phyloP scores from a whole-genome alignment of 2,797 vertebrate genomes.

The Siniperca undulata region DNA sequence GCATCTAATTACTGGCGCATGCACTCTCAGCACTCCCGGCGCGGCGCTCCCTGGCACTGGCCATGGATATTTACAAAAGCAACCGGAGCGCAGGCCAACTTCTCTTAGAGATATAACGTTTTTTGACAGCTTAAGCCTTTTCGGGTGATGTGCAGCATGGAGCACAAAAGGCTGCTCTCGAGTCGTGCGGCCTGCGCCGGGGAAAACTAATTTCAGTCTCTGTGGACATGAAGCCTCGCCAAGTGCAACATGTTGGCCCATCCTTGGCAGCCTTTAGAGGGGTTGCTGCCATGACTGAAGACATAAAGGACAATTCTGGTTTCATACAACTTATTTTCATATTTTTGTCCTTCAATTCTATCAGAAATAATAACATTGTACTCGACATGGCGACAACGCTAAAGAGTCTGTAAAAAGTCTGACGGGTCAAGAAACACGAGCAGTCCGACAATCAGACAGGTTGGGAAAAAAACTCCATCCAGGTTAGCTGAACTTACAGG shows the following conservation, averaged over 20 bases:
- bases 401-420: too few species aligned
- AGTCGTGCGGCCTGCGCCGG: background rate
- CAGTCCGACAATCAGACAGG: background rate
- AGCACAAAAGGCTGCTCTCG: constrained; percentile 27
- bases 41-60: constrained; percentile 44
- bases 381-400: background rate
- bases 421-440: background rate
- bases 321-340: too few species aligned
- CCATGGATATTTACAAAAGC: constrained; percentile 30
- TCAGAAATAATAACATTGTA: background rate
- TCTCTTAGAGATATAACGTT: constrained; percentile 51
- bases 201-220: constrained; percentile 37
- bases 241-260: constrained; percentile 58
- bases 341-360: background rate
- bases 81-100: constrained; percentile 35
- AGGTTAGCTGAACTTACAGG: too few species aligned
- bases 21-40: constrained; percentile 55
- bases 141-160: constrained; percentile 22
- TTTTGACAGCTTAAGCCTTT: constrained; percentile 60
- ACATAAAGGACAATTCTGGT: background rate
- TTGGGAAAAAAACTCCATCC: too few species aligned
- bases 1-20: constrained; percentile 79
- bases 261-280: background rate
- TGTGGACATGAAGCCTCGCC: constrained; percentile 25
- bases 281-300: background rate